These are phyloP conservation scores for Ailuropoda melanoleuca DNA, from an alignment of 2,113 vertebrate genomes.

Conservation along the genomic window DNA sequence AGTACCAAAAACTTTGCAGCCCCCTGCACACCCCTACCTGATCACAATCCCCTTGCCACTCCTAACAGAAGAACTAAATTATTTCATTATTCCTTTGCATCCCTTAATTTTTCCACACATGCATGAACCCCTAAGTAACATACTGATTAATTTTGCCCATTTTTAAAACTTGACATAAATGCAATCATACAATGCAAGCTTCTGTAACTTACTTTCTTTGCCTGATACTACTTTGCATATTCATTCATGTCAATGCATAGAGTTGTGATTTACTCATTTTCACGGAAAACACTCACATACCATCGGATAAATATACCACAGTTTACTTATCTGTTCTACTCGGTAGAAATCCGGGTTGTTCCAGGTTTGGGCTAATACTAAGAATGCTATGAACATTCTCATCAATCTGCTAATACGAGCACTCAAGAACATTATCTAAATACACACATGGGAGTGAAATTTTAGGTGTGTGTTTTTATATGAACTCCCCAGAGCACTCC, in stretches of 20 bases:
- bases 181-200: background rate
- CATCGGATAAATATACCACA: background rate
- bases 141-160: background rate
- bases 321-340: background rate
- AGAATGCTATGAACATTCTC: background rate
- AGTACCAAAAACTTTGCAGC: background rate
- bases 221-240: background rate
- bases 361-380: background rate
- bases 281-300: background rate
- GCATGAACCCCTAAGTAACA: background rate
- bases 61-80: background rate
- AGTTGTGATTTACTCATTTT: background rate
- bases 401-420: background rate
- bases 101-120: background rate
- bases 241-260: background rate
- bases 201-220: background rate
- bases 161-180: background rate
- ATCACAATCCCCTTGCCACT: background rate
- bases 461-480: background rate
- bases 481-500: no score
- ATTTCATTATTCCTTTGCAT: background rate
- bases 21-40: background rate
- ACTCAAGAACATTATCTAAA: background rate
- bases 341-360: background rate
- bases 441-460: accelerated